Conservation (phyloP, 2,888 invertebrate species). For the Drosophila rellima region DNA sequence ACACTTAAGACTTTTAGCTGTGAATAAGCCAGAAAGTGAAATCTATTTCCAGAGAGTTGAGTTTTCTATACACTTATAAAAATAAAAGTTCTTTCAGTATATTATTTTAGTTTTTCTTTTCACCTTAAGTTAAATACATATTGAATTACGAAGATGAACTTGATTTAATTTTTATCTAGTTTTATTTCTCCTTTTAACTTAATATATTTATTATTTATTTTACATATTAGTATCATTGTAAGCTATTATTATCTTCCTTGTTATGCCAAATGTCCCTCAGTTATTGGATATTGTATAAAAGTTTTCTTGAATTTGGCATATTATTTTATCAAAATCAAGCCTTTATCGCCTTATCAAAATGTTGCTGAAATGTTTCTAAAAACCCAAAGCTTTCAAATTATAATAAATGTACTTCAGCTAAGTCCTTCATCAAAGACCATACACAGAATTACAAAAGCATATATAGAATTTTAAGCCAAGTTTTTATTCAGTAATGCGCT, state of each 20-base stretch:
- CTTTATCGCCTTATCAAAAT: neutral
- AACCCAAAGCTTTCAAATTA: neutral
- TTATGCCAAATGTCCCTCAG: too few relatives aligned
- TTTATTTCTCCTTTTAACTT: neutral
- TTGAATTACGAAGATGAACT: neutral
- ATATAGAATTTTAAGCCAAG: slow-evolving; percentile 10
- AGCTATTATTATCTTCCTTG: neutral
- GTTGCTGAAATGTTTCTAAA: neutral
- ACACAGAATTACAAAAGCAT: neutral
- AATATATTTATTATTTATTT: neutral
- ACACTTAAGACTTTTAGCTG: slow-evolving; percentile 25
- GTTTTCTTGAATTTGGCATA: neutral
- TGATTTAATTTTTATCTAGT: neutral
- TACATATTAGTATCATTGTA: too few relatives aligned
- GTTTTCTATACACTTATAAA: neutral
- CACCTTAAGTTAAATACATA: neutral
- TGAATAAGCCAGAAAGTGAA: slow-evolving; percentile 27
- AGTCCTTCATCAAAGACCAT: neutral
- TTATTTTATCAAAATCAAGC: neutral
- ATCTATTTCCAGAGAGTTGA: slow-evolving; percentile 6
- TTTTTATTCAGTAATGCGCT: slow-evolving; percentile 18
- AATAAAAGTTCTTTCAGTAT: neutral
- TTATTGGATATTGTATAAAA: neutral
- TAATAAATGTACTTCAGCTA: neutral
- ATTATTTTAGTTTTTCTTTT: neutral